A percentile compares a stretch with the other conserved stretches of the same genome.
Evolutionary conservation across 1,140 invertebrate genomes (phyloP).

Genomic region (Yoshiicerus persimilis): DNA sequence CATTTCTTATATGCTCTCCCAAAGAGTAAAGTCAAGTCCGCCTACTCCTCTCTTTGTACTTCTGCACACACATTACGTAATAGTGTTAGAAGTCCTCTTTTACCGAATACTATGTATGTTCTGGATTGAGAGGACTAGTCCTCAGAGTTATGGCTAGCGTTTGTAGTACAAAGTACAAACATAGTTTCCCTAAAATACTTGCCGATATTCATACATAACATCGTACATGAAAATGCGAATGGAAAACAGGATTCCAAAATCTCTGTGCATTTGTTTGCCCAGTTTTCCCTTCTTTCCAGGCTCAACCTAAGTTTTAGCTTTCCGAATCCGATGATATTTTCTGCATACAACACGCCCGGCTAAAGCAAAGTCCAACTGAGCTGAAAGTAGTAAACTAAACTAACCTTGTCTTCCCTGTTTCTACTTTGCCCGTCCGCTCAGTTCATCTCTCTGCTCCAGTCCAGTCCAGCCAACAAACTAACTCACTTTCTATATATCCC

Average conservation of each 20-base stretch:
- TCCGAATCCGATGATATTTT: constrained; percentile 20
- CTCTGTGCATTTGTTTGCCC: not conserved
- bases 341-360: constrained; percentile 1
- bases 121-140: not conserved
- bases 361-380: not conserved
- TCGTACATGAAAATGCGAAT: not conserved
- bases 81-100: not conserved
- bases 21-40: not conserved
- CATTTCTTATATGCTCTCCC: not conserved
- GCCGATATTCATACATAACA: not conserved
- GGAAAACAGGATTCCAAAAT: not conserved
- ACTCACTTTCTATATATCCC: not conserved
- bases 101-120: too few relatives aligned
- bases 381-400: constrained; percentile 4
- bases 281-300: not conserved
- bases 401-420: not conserved
- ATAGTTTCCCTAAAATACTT: not conserved
- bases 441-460: not conserved
- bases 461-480: not conserved
- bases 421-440: not conserved
- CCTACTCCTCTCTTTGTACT: not conserved
- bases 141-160: not conserved
- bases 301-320: not conserved
- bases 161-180: not conserved
- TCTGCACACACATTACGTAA: not conserved